Conservation (phyloP, 1,140 invertebrate species). For the Planococcus citri region DNA sequence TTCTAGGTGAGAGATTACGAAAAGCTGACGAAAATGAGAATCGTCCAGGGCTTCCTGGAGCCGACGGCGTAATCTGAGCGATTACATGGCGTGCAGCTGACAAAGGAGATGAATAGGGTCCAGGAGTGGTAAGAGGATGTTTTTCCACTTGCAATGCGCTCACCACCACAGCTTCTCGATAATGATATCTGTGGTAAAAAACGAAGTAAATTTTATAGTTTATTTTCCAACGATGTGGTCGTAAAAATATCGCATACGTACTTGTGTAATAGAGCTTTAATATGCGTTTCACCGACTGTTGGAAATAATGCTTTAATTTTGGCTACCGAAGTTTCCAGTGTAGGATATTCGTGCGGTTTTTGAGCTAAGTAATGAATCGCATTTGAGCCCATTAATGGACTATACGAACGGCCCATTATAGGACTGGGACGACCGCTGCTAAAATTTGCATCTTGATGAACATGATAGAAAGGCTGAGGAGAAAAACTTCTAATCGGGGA, state of each 20-base stretch:
- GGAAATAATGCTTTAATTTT: slow-evolving; percentile 85
- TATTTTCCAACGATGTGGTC: not conserved
- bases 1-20: slow-evolving; percentile 35
- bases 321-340: slow-evolving; percentile 52
- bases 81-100: slow-evolving; percentile 21
- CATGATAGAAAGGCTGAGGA: slow-evolving; percentile 25
- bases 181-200: slow-evolving; percentile 57
- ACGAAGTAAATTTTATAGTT: not conserved
- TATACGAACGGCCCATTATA: slow-evolving; percentile 29
- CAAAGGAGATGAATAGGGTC: slow-evolving; percentile 46
- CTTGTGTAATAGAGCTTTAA: slow-evolving; percentile 75
- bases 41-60: slow-evolving; percentile 29
- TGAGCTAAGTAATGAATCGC: slow-evolving; percentile 37
- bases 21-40: slow-evolving; percentile 33
- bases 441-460: slow-evolving; percentile 28
- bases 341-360: slow-evolving; percentile 51
- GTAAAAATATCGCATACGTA: slow-evolving; percentile 36
- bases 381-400: slow-evolving; percentile 36
- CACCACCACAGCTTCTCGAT: slow-evolving; percentile 81
- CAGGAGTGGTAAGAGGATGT: slow-evolving; percentile 74
- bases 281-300: slow-evolving; percentile 75
- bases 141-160: slow-evolving; percentile 86
- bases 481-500: slow-evolving; percentile 24
- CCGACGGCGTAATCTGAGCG: slow-evolving; percentile 31
- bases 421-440: slow-evolving; percentile 36